Conservation (phyloP, 2,888 invertebrate genomes). For the Lycaena phlaeas region DNA sequence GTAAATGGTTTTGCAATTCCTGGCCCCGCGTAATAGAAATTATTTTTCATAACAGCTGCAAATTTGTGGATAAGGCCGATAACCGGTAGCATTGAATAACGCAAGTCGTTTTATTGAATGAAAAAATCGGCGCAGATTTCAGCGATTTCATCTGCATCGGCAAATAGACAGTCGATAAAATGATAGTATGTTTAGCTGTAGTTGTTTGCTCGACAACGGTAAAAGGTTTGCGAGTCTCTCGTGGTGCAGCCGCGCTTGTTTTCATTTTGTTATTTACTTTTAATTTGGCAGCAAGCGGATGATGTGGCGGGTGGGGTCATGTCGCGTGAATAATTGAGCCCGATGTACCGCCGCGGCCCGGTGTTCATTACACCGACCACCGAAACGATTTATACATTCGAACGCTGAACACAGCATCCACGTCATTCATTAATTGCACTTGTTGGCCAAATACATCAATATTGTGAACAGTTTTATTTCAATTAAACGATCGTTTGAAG, state of each 20-base stretch:
- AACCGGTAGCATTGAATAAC: neutral
- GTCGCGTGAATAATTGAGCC: slow-evolving; percentile 66
- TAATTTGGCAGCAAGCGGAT: slow-evolving; percentile 72
- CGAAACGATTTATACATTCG: neutral
- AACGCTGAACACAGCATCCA: neutral
- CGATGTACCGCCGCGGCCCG: slow-evolving; percentile 21
- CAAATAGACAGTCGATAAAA: slow-evolving; percentile 64
- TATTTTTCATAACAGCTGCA: slow-evolving; percentile 6
- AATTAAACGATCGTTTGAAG: neutral
- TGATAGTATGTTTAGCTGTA: slow-evolving; percentile 65
- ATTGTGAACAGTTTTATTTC: neutral
- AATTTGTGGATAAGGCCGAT: slow-evolving; percentile 4
- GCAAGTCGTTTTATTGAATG: slow-evolving; percentile 20
- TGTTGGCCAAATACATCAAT: neutral
- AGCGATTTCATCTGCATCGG: slow-evolving; percentile 50
- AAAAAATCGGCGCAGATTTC: slow-evolving; percentile 34
- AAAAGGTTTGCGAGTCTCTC: slow-evolving; percentile 71
- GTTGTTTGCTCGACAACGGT: slow-evolving; percentile 66
- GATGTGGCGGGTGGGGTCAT: slow-evolving; percentile 54
- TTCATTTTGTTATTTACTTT: slow-evolving; percentile 74
- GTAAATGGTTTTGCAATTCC: slow-evolving; percentile 10
- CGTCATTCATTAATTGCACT: neutral
- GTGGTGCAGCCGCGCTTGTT: slow-evolving; percentile 57
- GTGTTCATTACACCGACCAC: slow-evolving; percentile 2
- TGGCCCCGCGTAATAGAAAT: slow-evolving; percentile 10